These are phyloP conservation scores for Clostera curtula DNA, from an alignment of 2,888 invertebrate species.

Conservation along the genomic window DNA sequence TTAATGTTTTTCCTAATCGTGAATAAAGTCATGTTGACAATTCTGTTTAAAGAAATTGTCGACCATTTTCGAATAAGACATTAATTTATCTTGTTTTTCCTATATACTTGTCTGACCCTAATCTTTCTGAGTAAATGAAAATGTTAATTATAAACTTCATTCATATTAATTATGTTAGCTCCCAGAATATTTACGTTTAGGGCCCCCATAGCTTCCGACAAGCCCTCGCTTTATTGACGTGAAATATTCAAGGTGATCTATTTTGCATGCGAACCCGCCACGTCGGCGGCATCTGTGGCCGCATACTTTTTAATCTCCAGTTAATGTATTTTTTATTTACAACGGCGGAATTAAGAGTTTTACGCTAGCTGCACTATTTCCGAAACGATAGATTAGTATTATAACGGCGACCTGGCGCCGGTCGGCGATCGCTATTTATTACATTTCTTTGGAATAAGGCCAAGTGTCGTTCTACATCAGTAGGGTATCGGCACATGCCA, in stretches of 20 bases:
- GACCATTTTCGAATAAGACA: too few species aligned
- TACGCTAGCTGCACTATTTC: slow-evolving; percentile 43
- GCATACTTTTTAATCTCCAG: slow-evolving; percentile 14
- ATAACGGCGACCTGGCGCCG: slow-evolving; percentile 55
- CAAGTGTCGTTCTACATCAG: slow-evolving; percentile 47
- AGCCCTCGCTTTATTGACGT: slow-evolving; percentile 8
- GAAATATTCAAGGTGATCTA: slow-evolving; percentile 17
- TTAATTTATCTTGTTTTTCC: too few species aligned
- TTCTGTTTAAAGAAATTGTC: too few species aligned
- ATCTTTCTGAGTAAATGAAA: too few species aligned
- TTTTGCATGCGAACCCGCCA: slow-evolving; percentile 21
- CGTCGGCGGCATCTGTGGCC: slow-evolving; percentile 14
- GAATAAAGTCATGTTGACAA: too few species aligned
- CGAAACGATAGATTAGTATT: slow-evolving; percentile 42
- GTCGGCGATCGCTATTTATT: slow-evolving; percentile 59
- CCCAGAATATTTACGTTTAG: too few species aligned
- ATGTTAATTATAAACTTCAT: too few species aligned
- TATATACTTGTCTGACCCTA: too few species aligned
- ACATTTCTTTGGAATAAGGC: slow-evolving; percentile 55
- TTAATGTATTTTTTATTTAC: slow-evolving; percentile 22
- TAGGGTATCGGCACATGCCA: slow-evolving; percentile 48
- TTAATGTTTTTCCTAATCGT: too few species aligned
- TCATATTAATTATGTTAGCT: too few species aligned
- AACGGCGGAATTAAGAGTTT: slow-evolving; percentile 20
- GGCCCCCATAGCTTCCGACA: slow-evolving; percentile 5